A percentile compares a stretch with the other conserved stretches of the same genome.
These are phyloP conservation scores for Melanophora roralis DNA, from an alignment of 2,888 invertebrate species.

Conservation along the genomic window DNA sequence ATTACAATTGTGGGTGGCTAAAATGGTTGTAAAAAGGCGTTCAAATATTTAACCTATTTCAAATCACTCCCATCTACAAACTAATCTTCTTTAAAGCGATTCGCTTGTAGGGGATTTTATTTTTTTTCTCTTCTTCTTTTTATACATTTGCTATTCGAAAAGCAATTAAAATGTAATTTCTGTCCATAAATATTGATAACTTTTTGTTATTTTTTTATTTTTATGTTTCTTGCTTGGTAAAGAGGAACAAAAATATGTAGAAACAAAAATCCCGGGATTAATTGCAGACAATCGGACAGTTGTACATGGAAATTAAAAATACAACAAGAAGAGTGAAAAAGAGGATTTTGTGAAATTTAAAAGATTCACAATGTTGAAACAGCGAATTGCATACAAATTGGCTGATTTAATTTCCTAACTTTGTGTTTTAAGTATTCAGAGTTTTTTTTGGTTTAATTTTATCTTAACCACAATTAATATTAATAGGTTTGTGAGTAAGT, in stretches of 20 bases:
- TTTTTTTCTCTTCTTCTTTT: not conserved
- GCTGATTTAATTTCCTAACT: slow-evolving; percentile 53
- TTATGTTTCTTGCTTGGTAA: not conserved
- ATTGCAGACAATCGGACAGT: slow-evolving; percentile 58
- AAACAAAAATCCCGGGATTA: slow-evolving; percentile 52
- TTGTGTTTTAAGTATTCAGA: not conserved
- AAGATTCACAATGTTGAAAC: slow-evolving; percentile 55
- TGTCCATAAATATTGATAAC: slow-evolving; percentile 71
- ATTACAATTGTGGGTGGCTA: not conserved
- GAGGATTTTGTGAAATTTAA: slow-evolving; percentile 45
- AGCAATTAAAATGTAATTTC: slow-evolving; percentile 74
- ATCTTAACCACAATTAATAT: slow-evolving; percentile 13
- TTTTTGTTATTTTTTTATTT: slow-evolving; percentile 24
- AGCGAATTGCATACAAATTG: slow-evolving; percentile 61
- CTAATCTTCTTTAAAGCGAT: slow-evolving; percentile 33
- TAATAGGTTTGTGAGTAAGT: slow-evolving; percentile 18
- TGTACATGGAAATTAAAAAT: slow-evolving; percentile 42
- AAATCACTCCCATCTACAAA: slow-evolving; percentile 15
- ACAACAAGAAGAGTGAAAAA: not conserved
- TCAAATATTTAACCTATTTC: slow-evolving; percentile 30
- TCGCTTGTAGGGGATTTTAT: slow-evolving; percentile 17
- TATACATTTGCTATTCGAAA: slow-evolving; percentile 36
- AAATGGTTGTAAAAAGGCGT: slow-evolving; percentile 18
- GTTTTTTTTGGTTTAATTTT: not conserved
- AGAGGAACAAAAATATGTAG: not conserved